Evolutionary conservation across 2,113 vertebrate genomes (phyloP).

Genomic region (Rana temporaria): DNA sequence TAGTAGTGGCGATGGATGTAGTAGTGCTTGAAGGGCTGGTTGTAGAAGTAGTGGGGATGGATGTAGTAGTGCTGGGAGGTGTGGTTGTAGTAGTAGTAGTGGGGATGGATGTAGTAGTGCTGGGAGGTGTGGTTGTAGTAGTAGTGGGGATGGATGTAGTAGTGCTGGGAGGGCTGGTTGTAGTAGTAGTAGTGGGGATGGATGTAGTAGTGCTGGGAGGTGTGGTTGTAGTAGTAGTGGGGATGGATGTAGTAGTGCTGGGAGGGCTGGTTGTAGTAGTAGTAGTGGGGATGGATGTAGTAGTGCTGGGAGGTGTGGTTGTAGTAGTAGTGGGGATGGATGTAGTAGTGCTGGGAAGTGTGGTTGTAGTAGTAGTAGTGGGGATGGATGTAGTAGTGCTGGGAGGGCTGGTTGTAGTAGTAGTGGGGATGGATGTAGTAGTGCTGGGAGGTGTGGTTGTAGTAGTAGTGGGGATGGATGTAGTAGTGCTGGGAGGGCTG

Average conservation of each 20-base stretch:
- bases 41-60: not conserved
- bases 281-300: not conserved
- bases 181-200: not conserved
- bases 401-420: too few species aligned
- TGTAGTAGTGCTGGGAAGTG: not conserved
- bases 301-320: too few species aligned
- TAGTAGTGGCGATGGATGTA: not conserved
- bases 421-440: not conserved
- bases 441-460: too few species aligned
- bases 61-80: not conserved
- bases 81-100: not conserved
- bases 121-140: too few species aligned
- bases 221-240: not conserved
- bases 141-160: not conserved
- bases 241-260: not conserved
- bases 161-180: not conserved
- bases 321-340: too few species aligned
- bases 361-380: not conserved
- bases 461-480: too few species aligned
- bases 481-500: too few species aligned
- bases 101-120: not conserved
- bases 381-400: too few species aligned
- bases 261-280: not conserved
- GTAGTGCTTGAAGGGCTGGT: not conserved
- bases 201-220: not conserved